A percentile compares a stretch with the other conserved stretches of the same genome.
phyloP scores from a whole-genome alignment of 2,797 vertebrate genomes.

The Melanogrammus aeglefinus region DNA sequence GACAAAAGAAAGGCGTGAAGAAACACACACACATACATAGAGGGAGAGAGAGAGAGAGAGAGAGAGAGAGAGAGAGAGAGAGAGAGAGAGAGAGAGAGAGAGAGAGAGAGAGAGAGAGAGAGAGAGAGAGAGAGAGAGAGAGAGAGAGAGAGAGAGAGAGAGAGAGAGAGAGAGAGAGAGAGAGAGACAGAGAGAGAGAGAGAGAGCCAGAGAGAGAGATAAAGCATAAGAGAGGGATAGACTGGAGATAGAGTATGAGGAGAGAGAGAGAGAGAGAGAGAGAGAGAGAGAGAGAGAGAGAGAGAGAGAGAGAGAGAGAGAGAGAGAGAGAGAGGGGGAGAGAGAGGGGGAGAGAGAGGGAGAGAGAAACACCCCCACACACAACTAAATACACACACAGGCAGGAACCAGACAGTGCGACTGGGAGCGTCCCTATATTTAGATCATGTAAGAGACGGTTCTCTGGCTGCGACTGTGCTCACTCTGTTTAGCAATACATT shows the following conservation, averaged over 20 bases:
- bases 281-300: too few species aligned
- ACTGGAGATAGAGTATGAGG: too few species aligned
- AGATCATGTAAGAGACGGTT: conserved; percentile 57
- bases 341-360: background rate
- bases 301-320: too few species aligned
- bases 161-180: conserved; percentile 1
- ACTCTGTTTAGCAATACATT: conserved; percentile 46
- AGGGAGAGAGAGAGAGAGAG: conserved; percentile 40
- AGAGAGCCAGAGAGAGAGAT: background rate
- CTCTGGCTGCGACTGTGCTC: conserved; percentile 51
- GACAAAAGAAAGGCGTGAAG: background rate
- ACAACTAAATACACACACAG: too few species aligned
- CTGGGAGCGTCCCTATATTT: conserved; percentile 61
- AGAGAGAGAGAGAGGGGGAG: too few species aligned
- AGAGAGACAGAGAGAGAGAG: background rate
- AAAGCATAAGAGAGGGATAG: too few species aligned
- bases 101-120: too few species aligned
- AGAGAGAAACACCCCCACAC: background rate
- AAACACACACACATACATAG: conserved; percentile 21
- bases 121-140: too few species aligned
- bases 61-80: background rate
- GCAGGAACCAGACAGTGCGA: conserved; percentile 45
- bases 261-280: background rate
- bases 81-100: too few species aligned
- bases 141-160: too few species aligned